Conservation (phyloP, 30 jellyfish, hydroid and myxozoan genomes). For the Turritopsis rubra region DNA sequence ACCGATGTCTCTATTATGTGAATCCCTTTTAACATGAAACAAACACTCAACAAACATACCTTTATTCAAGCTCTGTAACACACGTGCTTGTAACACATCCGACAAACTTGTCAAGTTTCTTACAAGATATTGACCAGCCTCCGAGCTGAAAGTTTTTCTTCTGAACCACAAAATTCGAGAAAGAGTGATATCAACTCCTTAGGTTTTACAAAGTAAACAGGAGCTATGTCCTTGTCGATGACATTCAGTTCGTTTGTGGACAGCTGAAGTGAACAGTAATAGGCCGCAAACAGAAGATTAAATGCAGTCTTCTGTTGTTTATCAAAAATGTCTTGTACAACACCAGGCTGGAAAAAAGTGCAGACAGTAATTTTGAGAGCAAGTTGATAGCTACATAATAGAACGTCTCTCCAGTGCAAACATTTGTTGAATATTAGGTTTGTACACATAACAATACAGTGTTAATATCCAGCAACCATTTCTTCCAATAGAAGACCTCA, state of each 20-base stretch:
- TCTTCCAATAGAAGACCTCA: too few relatives aligned
- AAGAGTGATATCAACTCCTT: neutral
- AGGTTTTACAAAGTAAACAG: slow-evolving; percentile 12
- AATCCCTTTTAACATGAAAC: too few relatives aligned
- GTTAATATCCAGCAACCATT: too few relatives aligned
- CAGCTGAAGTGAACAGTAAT: slow-evolving; percentile 16
- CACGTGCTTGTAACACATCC: slow-evolving; percentile 84
- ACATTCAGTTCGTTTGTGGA: neutral
- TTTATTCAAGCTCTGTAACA: slow-evolving; percentile 63
- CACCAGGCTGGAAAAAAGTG: neutral
- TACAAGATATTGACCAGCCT: neutral
- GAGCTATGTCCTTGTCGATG: neutral
- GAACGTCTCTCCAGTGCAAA: too few relatives aligned
- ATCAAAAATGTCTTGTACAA: neutral
- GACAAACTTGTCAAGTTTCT: slow-evolving; percentile 36
- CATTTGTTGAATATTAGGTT: too few relatives aligned
- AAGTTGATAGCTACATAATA: too few relatives aligned
- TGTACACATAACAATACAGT: too few relatives aligned
- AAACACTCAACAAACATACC: slow-evolving; percentile 29
- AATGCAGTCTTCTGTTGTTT: slow-evolving; percentile 14
- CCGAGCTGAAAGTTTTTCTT: neutral
- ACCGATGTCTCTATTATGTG: too few relatives aligned
- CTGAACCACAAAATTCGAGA: slow-evolving; percentile 5
- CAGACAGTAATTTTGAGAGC: too few relatives aligned
- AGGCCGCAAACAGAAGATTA: slow-evolving; percentile 22